Percentiles rank a stretch among this genome's conserved stretches.
These are phyloP conservation scores for Lepus timidus DNA, from an alignment of 2,113 vertebrate genomes.

Conservation along the genomic window DNA sequence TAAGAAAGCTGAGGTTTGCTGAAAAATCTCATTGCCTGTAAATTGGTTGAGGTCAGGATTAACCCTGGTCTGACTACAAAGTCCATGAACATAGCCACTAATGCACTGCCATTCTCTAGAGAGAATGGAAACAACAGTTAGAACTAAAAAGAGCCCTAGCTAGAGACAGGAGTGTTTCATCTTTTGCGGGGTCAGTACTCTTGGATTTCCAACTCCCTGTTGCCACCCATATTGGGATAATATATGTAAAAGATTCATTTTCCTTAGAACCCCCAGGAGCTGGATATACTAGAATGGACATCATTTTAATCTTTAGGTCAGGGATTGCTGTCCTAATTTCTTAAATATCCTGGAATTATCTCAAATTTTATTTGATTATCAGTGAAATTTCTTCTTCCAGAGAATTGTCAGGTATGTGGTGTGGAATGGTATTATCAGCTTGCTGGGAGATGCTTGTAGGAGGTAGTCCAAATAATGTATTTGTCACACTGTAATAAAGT, in stretches of 20 bases:
- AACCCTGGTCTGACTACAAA: slow-evolving; percentile 57
- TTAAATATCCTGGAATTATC: slow-evolving; percentile 40
- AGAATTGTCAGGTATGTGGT: slow-evolving; percentile 54
- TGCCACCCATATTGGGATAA: neutral
- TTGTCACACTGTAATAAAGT: slow-evolving; percentile 19
- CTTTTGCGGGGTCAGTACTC: neutral
- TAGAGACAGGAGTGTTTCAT: slow-evolving; percentile 1
- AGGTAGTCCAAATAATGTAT: slow-evolving; percentile 32
- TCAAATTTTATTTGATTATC: slow-evolving; percentile 44
- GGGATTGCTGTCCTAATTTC: slow-evolving; percentile 26
- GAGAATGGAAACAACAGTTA: slow-evolving; percentile 34
- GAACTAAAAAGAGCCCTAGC: slow-evolving; percentile 49
- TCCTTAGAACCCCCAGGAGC: neutral
- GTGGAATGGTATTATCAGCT: slow-evolving; percentile 18
- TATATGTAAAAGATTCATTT: neutral
- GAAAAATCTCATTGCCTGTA: slow-evolving; percentile 52
- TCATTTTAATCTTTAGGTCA: slow-evolving; percentile 7
- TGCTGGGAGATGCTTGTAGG: neutral
- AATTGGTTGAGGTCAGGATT: slow-evolving; percentile 33
- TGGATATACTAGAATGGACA: neutral
- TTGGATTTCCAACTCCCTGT: neutral
- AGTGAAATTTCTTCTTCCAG: slow-evolving; percentile 50
- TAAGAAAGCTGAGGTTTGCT: slow-evolving; percentile 64
- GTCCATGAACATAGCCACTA: slow-evolving; percentile 56
- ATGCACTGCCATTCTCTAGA: slow-evolving; percentile 38